Base-by-base conservation (phyloP, 2,888 invertebrate species). In the Bombylius discolor region DNA sequence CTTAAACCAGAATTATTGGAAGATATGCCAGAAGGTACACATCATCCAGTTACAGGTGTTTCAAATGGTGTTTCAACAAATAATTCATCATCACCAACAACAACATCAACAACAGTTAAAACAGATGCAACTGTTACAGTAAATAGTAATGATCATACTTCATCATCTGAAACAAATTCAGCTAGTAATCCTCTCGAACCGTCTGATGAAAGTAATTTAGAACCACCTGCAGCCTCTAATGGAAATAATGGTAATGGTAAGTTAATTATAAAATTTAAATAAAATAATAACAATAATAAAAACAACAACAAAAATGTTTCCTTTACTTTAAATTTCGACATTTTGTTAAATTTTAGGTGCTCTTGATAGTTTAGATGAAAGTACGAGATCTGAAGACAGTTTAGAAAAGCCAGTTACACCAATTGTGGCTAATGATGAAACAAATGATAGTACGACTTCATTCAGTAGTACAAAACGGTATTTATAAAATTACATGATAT, bases 1-100 rank as follows among this genome's bases (percentile, higher is more conserved):
- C 72, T 89, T 64, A 87, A 87, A 72, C 92, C 93, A 44, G 87
- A 89, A 67, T 75, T 94, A 61, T 78, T 94, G 62, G 87, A 89
- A 65, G 84, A 84, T 65, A 84, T 89, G 75, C 85, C 84, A 7
- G 62, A 63, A 42, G 59, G 59, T 14, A 54, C 57, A 45, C 57
- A 57, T 52, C 56, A 58, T 48, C 56, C 58, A 34, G 36, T 47
- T 11, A 56, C 56, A 36, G 56, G 63, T 62, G 57, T 60, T 60
- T 47, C 60, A 60, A 53, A 58, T 47, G 58, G 57, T 12, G 49
- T 56, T 52, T 23, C 56, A 36, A 56, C 55, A 42, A 46, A 44
- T 5, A 46, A 34, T 34, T 46, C 50, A 5, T 45, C 54, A 11
- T 55, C 55, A 47, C 23, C 50, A 34, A 36, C 49, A 5, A 36